Base-by-base conservation (phyloP, 2,113 vertebrate genomes). In the Tupaia chinensis region DNA sequence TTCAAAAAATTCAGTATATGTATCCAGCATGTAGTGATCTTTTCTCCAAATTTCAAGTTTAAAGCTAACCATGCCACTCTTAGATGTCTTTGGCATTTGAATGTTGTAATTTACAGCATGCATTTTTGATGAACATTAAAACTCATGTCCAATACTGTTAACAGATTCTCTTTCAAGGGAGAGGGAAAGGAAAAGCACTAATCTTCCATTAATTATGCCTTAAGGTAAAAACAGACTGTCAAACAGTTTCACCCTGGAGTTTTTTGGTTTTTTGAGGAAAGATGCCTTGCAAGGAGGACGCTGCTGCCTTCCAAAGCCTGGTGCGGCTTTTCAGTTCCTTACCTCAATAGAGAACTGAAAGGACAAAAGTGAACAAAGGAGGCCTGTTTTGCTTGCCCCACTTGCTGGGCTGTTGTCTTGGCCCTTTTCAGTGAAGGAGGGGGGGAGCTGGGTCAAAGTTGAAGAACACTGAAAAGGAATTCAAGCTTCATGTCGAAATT, bases 351-450 rank as follows among this genome's bases (percentile, higher is more conserved):
- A 98, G 99, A 98, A 98, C 99, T 98, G 98, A 98, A 98, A 98
- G 98, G 98, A 98, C 98, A 98, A 97, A 97, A 98, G 96, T 96
- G 98, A 99, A 99, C 99, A 99, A 99, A 99, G 99, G 98, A 98
- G 98, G 98, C 99, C 99, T 99, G 99, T 99, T 99, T 99, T 99
- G 99, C 98, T 98, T 98, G 98, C 99, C 99, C 99, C 98, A 98
- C 99, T 99, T 99, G 99, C 98, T 98, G 99, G 98, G 98, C 98
- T 99, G 99, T 99, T 99, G 99, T 99, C 99, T 99, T 99, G 97
- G 98, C 98, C 98, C 98, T 99, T 99, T 99, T 99, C 99, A 99
- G 98, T 96, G 95, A 98, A 98, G 98, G 98, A 98, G 70, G 87
- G 98, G 98, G 98, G 98, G 98, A 98, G 98, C 97, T 98, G 98